Evolutionary conservation across 2,113 vertebrate genomes (phyloP), one percentile per base, ranked within the genome.

Genomic region (Toxotes chatareus): DNA sequence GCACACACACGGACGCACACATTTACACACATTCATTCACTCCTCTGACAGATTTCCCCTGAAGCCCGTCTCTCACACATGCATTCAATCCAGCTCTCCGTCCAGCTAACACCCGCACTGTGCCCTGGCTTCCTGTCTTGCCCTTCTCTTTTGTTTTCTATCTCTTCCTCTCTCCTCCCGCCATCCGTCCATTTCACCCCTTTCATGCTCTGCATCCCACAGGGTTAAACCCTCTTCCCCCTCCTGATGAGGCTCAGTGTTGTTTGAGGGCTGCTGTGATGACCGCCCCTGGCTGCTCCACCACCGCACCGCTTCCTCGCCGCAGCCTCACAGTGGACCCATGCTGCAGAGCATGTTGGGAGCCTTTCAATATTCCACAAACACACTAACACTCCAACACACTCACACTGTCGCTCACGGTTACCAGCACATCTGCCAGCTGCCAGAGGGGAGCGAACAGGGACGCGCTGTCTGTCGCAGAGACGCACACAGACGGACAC

Each of bases 341-440:
- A 56, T 19, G 12, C 83, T 70, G 82, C 60, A 73, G 57, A 75
- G 66, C 82, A 82, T 23, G 74, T 61, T 75, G 82, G 79, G 76
- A 91, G 90, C 68, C 72, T 88, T 82, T 92, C 86, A 89, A 79
- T 86, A 86, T 79, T 82, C 82, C 59, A 38, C 86, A 69, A 68
- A 89, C 84, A 87, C 69, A 73, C 64, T 49, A 70, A 73, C 65
- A 79, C 53, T 73, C 47, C 57, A 38, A 72, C 76, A 78, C 63
- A 64, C 77, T 78, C 59, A 71, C 86, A 75, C 79, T 68, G 81
- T 86, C 76, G 73, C 86, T 92, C 78, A 82, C 73, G 34, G 86
- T 78, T 88, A 89, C 86, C 60, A 32, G 79, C 85, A 87, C 91
- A 92, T 93, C 93, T 92, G 91, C 87, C 89, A 90, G 90, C 92